Base-by-base conservation (phyloP, 2,888 invertebrate genomes). In the Formica aserva region DNA sequence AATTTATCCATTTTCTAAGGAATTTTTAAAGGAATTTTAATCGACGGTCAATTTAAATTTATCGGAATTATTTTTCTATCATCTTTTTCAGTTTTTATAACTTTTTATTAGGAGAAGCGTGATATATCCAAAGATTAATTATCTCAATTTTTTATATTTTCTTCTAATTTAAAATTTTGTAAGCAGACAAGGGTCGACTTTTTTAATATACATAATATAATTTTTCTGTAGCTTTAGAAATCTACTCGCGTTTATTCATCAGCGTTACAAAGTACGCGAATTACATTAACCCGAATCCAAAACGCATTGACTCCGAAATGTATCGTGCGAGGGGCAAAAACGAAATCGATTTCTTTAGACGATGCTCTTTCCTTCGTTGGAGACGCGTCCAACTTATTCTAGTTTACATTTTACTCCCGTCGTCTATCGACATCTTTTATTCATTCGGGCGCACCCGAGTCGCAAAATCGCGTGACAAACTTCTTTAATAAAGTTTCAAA, bases 401-500 rank as follows among this genome's bases (percentile, higher is more conserved):
- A 45, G 71, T 80, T 71, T 80, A 80, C 71, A 80, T 80, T 80
- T 80, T 71, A 80, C 71, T 71, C 35, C 71, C 78, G 71, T 78
- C 60, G 60, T 71, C 71, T 71, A 80, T 80, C 71, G 71, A 80
- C 71, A 80, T 80, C 60, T 80, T 80, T 80, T 80, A 80, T 80
- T 80, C 78, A 80, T 80, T 45, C 60, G 60, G 35, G 26, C 52
- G 52, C 60, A 71, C 32, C 71, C 78, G 71, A 71, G 78, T 80
- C 71, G 71, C 78, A 35, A 80, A 80, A 80, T 80, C 78, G 71
- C 60, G 78, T 80, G 71, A 80, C 78, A 80, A 80, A 80, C 78
- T 80, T 80, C 78, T 80, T 80, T 71, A 80, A 80, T 80, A 80
- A 80, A 80, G 78, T 71, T 80, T 80, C 71, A 71, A 71, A 71